These are phyloP conservation scores for Trypoxylon attenuatum DNA, from an alignment of 2,888 invertebrate species.

Conservation along the genomic window DNA sequence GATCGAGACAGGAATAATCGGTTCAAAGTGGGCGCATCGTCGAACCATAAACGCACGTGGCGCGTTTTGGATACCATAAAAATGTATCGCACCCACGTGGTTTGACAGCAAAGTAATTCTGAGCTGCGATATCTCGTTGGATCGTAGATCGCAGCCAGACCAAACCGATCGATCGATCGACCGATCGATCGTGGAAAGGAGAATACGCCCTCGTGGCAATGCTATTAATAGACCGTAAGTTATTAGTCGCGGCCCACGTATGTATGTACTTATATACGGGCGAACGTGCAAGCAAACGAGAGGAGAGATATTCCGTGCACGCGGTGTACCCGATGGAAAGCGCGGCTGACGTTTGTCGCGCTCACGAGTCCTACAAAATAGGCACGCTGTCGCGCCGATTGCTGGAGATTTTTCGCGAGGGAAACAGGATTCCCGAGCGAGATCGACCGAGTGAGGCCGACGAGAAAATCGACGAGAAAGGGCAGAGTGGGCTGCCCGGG, in stretches of 20 bases:
- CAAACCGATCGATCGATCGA: not conserved
- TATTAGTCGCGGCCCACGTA: slow-evolving; percentile 46
- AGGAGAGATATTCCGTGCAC: not conserved
- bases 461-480: not conserved
- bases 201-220: slow-evolving; percentile 40
- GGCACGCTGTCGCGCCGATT: not conserved
- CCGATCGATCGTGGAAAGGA: slow-evolving; percentile 30
- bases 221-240: slow-evolving; percentile 48
- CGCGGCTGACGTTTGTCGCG: slow-evolving; percentile 3
- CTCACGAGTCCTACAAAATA: not conserved
- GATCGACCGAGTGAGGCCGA: not conserved
- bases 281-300: slow-evolving; percentile 6
- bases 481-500: not conserved
- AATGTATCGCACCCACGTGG: not conserved
- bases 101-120: too few species aligned
- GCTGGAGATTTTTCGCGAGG: not conserved
- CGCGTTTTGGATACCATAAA: not conserved
- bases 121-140: slow-evolving; percentile 17
- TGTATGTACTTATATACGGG: slow-evolving; percentile 1
- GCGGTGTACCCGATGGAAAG: not conserved
- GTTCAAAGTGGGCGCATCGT: not conserved
- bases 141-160: slow-evolving; percentile 18
- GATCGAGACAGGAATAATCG: not conserved
- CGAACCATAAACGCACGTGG: not conserved
- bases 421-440: not conserved